Evolutionary conservation across 23 tunicate species (phyloP), one percentile per base, ranked within the genome.

Genomic region (Botrylloides violaceus): DNA sequence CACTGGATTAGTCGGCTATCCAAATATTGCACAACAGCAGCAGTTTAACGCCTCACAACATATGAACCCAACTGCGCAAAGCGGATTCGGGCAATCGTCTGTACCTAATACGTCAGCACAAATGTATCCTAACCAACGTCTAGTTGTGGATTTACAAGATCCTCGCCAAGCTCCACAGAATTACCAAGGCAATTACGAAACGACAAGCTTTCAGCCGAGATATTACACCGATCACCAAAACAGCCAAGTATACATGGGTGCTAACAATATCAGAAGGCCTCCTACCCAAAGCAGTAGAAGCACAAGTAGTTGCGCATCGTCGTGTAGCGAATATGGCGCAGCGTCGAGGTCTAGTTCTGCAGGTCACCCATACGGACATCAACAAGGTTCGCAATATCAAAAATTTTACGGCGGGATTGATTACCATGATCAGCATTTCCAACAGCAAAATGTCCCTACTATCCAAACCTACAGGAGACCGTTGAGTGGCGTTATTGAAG

Each of bases 401-500:
- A 68, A 68, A 36, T 68, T 68, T 1, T 68, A 68, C 30, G 74
- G 74, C 23, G 74, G 57, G 29, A 43, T 68, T 0, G 74, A 68
- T 30, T 68, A 43, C 29, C 74, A 31, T 29, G 36, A 19, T 33
- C 20, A 33, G 70, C 23, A 35, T 32, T 68, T 32, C 74, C 74
- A 68, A 36, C 74, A 39, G 37, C 58, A 37, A 22, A 31, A n/a
- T n/a, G n/a, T n/a, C n/a, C n/a, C n/a, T n/a, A n/a, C n/a, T n/a
- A n/a, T 29, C 35, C 70, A 63, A 63, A 22, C 20, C 34, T 33
- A 29, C 9, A 29, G 70, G 6, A 77, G 90, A 21, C 64, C 85
- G 28, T 75, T 90, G 29, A 83, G 82, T 38, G 97, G 76, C 49
- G 97, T 90, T 0, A 70, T 71, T 23, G 97, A 90, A 70, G 66